Conservation (phyloP, 37 sponge, comb jelly and placozoan genomes). For the Chondrilla cf. caribensis region DNA sequence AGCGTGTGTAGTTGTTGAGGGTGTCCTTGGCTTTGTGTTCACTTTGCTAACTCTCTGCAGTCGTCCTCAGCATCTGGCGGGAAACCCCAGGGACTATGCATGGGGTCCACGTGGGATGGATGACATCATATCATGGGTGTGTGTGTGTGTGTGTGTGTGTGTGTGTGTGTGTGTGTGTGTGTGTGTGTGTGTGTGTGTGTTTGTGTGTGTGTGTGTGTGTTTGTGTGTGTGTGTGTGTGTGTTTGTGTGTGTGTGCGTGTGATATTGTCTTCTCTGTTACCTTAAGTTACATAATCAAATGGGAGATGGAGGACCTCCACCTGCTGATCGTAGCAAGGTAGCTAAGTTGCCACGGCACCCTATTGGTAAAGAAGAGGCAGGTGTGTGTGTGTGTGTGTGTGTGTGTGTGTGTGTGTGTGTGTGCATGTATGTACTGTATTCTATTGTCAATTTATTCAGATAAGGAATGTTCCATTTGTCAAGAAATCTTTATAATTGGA, state of each 20-base stretch:
- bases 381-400: not conserved
- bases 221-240: slow-evolving; percentile 23
- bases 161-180: not conserved
- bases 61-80: not conserved
- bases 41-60: too few relatives aligned
- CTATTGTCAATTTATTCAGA: slow-evolving; percentile 25
- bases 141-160: not conserved
- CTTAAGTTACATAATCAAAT: slow-evolving; percentile 61
- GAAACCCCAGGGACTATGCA: slow-evolving; percentile 81
- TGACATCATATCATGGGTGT: slow-evolving; percentile 60
- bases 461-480: slow-evolving; percentile 81
- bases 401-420: not conserved
- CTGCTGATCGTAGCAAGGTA: slow-evolving; percentile 71
- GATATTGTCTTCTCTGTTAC: not conserved
- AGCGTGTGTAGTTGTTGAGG: not conserved
- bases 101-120: slow-evolving; percentile 86
- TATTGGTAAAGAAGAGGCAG: slow-evolving; percentile 28
- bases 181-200: not conserved
- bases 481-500: slow-evolving; percentile 65
- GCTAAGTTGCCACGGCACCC: slow-evolving; percentile 46
- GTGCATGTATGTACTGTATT: not conserved
- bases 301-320: slow-evolving; percentile 87
- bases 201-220: not conserved
- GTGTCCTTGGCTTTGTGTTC: too few relatives aligned
- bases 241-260: slow-evolving; percentile 4